Evolutionary conservation across 1,140 invertebrate genomes (phyloP), one percentile per base, ranked within the genome.

Genomic region (Drosophila parabipectinata): DNA sequence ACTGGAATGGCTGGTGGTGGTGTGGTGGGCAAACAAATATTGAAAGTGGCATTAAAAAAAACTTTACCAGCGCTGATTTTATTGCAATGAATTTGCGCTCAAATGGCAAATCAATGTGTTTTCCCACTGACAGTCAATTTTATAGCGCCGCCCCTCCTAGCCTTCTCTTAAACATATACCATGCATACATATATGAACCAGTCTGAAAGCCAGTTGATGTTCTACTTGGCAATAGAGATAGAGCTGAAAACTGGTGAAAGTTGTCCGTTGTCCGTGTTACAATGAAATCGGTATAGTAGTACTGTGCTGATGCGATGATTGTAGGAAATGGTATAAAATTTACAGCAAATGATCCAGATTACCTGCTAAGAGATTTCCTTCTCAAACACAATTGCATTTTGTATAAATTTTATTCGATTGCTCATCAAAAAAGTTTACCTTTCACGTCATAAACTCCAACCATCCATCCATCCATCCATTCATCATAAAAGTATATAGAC

Each of bases 51-150:
- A 87, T 88, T 87, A 87, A 75, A 88, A 79, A 77, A 69, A 74
- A 62, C 55, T 82, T 82, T 87, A n/a, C 68, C 48, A 69, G 45
- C 78, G 83, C 50, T 82, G 82, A 87, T 87, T 87, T 87, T 87
- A 87, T 87, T 87, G 82, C 82, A 68, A 78, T 87, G 82, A 85
- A 85, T 85, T 85, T 85, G 64, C 78, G 82, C 82, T 85, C 78
- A 85, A 85, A 85, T 85, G 78, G 82, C 81, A 85, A 87, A 87
- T 87, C 82, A 87, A 87, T 87, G 83, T 87, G 82, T 87, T 87
- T 67, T 87, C 83, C 82, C 77, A 72, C 69, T 61, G 73, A 54
- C 78, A 87, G 78, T 81, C 82, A 87, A 79, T 82, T 82, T 87
- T 66, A 88, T 88, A 39, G 12, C 12, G 26, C 18, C 39, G 28